phyloP scores from a whole-genome alignment of 1,140 invertebrate species.

The Penaeus indicus region DNA sequence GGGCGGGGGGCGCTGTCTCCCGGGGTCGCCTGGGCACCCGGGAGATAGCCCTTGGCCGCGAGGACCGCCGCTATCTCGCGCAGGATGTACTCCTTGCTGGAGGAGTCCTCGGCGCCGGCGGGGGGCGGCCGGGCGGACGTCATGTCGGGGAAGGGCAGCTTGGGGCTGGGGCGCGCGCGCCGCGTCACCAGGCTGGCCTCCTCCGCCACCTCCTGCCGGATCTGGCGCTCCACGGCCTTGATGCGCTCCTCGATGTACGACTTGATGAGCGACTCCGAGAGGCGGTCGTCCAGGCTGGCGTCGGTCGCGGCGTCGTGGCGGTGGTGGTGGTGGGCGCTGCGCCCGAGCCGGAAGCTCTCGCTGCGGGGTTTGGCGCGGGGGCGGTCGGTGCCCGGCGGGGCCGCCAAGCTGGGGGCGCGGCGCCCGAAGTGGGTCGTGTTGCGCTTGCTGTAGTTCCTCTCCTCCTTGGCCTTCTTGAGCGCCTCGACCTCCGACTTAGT shows the following conservation, averaged over 20 bases:
- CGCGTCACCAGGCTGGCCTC: slow-evolving; percentile 41
- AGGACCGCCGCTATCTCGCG: slow-evolving; percentile 59
- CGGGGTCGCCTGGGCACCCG: background rate
- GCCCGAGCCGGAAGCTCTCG: slow-evolving; percentile 27
- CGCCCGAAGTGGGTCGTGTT: background rate
- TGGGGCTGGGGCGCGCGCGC: background rate
- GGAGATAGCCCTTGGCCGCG: slow-evolving; percentile 59
- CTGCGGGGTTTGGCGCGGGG: background rate
- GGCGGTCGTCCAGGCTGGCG: slow-evolving; percentile 2
- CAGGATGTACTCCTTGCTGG: slow-evolving; percentile 50
- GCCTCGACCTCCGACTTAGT: background rate
- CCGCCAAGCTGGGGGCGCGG: background rate
- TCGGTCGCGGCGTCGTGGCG: background rate
- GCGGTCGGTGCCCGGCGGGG: background rate
- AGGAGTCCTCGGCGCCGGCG: background rate
- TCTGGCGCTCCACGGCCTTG: slow-evolving; percentile 62
- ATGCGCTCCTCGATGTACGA: slow-evolving; percentile 62
- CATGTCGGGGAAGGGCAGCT: slow-evolving; percentile 35
- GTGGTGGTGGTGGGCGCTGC: slow-evolving; percentile 22
- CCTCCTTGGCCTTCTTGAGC: background rate
- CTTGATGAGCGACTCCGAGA: slow-evolving; percentile 47
- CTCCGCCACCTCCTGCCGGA: slow-evolving; percentile 52
- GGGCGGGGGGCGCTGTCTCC: background rate
- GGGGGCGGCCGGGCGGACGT: background rate
- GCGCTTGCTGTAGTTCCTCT: slow-evolving; percentile 12